A percentile compares a stretch with the other conserved stretches of the same genome.
These are phyloP conservation scores for Martes martes DNA, from an alignment of 2,113 vertebrate species.

Conservation along the genomic window DNA sequence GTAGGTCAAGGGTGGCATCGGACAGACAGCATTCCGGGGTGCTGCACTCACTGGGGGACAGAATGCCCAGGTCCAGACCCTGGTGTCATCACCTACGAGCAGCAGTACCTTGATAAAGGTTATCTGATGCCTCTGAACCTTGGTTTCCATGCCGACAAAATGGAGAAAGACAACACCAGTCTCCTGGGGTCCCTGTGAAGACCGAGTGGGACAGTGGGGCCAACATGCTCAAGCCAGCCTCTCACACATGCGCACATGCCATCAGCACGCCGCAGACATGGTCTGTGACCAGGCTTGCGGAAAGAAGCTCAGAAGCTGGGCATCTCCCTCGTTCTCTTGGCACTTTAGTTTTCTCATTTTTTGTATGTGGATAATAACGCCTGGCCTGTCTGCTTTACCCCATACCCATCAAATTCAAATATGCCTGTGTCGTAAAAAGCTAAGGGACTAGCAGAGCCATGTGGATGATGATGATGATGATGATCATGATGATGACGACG, in stretches of 20 bases:
- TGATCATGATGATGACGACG: neutral
- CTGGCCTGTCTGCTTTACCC: neutral
- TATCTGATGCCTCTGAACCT: neutral
- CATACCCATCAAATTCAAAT: neutral
- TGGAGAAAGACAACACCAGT: neutral
- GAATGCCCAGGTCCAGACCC: neutral
- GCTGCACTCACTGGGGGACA: neutral
- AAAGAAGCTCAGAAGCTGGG: neutral
- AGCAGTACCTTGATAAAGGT: neutral
- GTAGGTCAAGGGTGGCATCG: neutral
- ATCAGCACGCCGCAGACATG: fast-evolving
- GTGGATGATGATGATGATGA: neutral
- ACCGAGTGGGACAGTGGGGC: fast-evolving
- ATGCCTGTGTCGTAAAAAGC: neutral
- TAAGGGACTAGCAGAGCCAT: neutral
- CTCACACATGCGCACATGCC: neutral
- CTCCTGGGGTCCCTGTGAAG: neutral
- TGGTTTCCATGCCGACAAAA: neutral
- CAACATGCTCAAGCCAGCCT: neutral
- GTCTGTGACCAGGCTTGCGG: neutral
- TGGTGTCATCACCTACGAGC: neutral
- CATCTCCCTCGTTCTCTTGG: neutral
- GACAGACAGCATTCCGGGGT: neutral
- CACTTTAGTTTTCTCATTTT: neutral
- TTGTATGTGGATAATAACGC: neutral